Evolutionary conservation across 2,888 invertebrate genomes (phyloP), one percentile per base, ranked within the genome.

Genomic region (Eurois occulta): DNA sequence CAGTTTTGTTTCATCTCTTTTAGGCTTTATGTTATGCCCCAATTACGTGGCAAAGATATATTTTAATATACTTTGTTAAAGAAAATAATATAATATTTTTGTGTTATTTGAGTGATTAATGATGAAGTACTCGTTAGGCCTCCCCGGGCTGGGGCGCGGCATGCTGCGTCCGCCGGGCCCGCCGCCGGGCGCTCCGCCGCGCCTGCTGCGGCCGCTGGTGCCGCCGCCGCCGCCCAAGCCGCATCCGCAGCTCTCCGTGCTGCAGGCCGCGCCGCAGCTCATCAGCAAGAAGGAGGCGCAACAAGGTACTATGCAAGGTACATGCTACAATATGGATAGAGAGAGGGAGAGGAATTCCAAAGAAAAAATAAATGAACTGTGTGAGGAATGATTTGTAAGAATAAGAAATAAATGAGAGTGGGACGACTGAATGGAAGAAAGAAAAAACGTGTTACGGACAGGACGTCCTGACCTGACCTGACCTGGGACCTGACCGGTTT

Each of bases 251-350:
- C 81, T 98, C 2, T 98, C 98, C 87, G 98, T 98, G 46, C 95
- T 99, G 38, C 98, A 98, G 18, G 98, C 98, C 1, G 98, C 98
- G 0, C 98, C 98, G 24, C 98, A 98, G 91, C 97, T 98, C 48
- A 98, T 98, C 90, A 97, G 98, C 85, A 97, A 98, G 81, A 97
- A 97, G 88, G 98, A 98, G 80, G 97, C 97, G 1, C 97, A 97
- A 66, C 98, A 96, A 91, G 96, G 96, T 69, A 41, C 7, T 2
- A 48, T 48, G 24, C 48, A 48, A 48, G 48, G 48, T 48, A 43
- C 10, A 41, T 41, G 7, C 2, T 38, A 8, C 10, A 55, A 24
- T 24, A 52, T 24, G 24, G 10, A n/a, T n/a, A 24, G 7, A 48
- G 48, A 52, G 24, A 46, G 46, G 6, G 10, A 24, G 10, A 52